A percentile compares a stretch with the other conserved stretches of the same genome.
Conservation (phyloP, 1,140 invertebrate genomes). For the Liolophura sinensis region DNA sequence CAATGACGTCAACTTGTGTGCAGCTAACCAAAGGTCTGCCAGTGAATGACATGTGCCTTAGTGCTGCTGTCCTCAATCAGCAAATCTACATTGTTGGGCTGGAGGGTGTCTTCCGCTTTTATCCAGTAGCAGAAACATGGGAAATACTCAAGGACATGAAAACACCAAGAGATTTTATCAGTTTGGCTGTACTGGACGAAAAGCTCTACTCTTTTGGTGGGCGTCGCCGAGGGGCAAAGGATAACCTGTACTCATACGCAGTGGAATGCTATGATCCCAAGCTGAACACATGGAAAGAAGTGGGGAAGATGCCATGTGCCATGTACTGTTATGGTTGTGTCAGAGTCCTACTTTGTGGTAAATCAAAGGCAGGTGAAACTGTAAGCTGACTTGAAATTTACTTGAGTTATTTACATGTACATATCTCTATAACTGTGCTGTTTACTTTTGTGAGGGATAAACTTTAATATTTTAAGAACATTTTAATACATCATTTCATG, state of each 20-base stretch:
- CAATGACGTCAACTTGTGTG: constrained; percentile 30
- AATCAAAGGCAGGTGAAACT: neutral
- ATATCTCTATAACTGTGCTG: too few relatives aligned
- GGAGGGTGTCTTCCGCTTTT: constrained; percentile 48
- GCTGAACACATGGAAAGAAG: constrained; percentile 35
- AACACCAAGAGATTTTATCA: constrained; percentile 48
- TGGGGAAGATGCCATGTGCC: constrained; percentile 42
- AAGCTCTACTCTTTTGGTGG: constrained; percentile 50
- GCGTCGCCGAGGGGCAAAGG: constrained; percentile 44
- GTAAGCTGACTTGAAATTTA: too few relatives aligned
- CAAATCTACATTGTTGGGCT: constrained; percentile 50
- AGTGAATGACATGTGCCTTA: constrained; percentile 52
- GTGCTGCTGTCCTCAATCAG: constrained; percentile 41
- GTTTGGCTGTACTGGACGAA: constrained; percentile 48
- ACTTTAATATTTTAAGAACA: too few relatives aligned
- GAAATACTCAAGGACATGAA: constrained; percentile 45
- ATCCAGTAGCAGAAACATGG: constrained; percentile 38
- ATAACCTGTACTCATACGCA: constrained; percentile 47
- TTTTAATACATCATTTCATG: too few relatives aligned
- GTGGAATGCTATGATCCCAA: constrained; percentile 46
- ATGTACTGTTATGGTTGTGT: constrained; percentile 56
- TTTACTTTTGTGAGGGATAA: too few relatives aligned
- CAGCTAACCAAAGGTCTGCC: constrained; percentile 37
- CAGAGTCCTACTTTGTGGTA: constrained; percentile 35
- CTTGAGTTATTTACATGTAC: too few relatives aligned